These are phyloP conservation scores for Drosophila falleni DNA, from an alignment of 2,888 invertebrate genomes.

Conservation along the genomic window DNA sequence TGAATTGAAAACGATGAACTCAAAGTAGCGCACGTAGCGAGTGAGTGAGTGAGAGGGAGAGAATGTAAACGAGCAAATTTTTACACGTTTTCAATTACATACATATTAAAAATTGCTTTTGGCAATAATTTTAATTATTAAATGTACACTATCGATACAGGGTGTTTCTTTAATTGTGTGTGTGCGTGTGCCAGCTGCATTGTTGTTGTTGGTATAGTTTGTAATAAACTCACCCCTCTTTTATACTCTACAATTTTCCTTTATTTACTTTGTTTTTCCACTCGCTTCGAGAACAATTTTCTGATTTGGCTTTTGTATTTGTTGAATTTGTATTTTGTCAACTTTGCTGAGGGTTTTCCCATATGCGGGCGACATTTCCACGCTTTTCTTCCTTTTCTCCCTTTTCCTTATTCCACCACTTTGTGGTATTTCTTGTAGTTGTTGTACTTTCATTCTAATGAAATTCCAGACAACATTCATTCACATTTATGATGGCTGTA, in stretches of 20 bases:
- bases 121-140: slow-evolving; percentile 35
- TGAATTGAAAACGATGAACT: slow-evolving; percentile 82
- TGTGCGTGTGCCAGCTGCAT: slow-evolving; percentile 10
- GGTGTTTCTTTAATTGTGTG: slow-evolving; percentile 6
- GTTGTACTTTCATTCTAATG: slow-evolving; percentile 8
- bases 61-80: slow-evolving; percentile 19
- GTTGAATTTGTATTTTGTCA: slow-evolving; percentile 15
- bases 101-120: slow-evolving; percentile 59
- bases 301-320: slow-evolving; percentile 20
- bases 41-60: slow-evolving; percentile 20
- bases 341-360: slow-evolving; percentile 35
- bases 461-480: slow-evolving; percentile 52
- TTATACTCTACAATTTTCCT: slow-evolving; percentile 15
- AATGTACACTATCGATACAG: slow-evolving; percentile 24
- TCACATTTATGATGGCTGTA: slow-evolving; percentile 38
- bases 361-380: slow-evolving; percentile 24
- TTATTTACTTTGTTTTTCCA: slow-evolving; percentile 18
- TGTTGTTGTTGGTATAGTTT: slow-evolving; percentile 1
- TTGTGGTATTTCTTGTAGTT: slow-evolving; percentile 10
- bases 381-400: not conserved
- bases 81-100: slow-evolving; percentile 70
- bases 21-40: slow-evolving; percentile 74
- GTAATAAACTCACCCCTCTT: not conserved
- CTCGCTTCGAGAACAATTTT: slow-evolving; percentile 1
- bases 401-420: slow-evolving; percentile 1